Percentiles rank a stretch among this genome's conserved stretches.
Conservation (phyloP, 2,113 vertebrate genomes). For the Turdus rufiventris region DNA sequence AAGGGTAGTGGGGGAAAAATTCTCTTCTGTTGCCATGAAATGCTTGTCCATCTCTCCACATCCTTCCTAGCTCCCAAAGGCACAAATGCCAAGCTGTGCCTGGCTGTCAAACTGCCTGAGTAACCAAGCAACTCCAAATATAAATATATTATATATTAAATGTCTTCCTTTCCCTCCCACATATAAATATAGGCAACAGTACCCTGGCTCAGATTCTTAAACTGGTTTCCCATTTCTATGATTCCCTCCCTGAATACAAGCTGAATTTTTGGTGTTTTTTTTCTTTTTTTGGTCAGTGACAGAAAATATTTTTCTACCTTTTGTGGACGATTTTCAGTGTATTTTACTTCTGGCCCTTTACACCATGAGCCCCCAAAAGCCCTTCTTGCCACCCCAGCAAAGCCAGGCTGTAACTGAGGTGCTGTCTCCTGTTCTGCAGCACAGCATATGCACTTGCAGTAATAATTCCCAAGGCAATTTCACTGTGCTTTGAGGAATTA, state of each 20-base stretch:
- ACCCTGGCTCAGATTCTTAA: not conserved
- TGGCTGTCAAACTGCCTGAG: not conserved
- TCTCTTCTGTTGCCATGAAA: not conserved
- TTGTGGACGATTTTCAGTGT: not conserved
- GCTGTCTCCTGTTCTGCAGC: not conserved
- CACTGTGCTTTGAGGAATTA: not conserved
- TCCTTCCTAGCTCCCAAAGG: not conserved
- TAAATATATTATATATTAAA: not conserved
- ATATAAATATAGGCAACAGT: not conserved
- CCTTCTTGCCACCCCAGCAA: not conserved
- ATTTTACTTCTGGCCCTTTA: not conserved
- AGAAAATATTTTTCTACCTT: not conserved
- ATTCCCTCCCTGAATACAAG: not conserved
- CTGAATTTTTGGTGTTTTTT: not conserved
- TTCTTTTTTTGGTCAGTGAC: not conserved
- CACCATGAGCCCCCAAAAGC: not conserved
- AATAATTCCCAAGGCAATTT: not conserved
- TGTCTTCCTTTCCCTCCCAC: not conserved
- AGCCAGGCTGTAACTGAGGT: not conserved
- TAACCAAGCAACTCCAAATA: not conserved
- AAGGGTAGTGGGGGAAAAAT: not conserved
- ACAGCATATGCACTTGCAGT: accelerated
- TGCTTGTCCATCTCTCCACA: not conserved
- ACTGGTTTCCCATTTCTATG: not conserved
- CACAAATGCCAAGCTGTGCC: not conserved